Conservation (phyloP, 2,797 vertebrate genomes). For the Danio aesculapii region DNA sequence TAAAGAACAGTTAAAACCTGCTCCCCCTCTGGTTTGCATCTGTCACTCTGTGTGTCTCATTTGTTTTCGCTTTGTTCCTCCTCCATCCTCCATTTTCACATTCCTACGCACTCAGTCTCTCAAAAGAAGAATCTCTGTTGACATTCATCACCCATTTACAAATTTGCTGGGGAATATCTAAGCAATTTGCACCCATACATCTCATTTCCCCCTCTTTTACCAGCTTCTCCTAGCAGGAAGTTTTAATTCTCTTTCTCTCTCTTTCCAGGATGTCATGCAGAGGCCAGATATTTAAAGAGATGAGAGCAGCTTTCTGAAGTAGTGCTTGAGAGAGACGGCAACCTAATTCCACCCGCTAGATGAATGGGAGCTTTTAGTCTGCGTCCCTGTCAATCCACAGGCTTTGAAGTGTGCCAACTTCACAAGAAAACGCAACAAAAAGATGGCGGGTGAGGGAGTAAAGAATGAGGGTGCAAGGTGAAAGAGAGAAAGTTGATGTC, state of each 20-base stretch:
- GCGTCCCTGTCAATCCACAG: slow-evolving; percentile 74
- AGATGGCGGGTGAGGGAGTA: slow-evolving; percentile 54
- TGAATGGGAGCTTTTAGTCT: slow-evolving; percentile 79
- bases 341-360: slow-evolving; percentile 80
- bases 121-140: slow-evolving; percentile 39
- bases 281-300: slow-evolving; percentile 83
- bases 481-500: slow-evolving; percentile 54
- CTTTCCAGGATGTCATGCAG: slow-evolving; percentile 75
- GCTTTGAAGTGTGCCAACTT: slow-evolving; percentile 83
- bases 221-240: slow-evolving; percentile 43
- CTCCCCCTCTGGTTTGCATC: slow-evolving; percentile 14
- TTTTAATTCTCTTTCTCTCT: slow-evolving; percentile 57
- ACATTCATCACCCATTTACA: slow-evolving; percentile 65
- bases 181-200: slow-evolving; percentile 61
- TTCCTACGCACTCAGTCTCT: slow-evolving; percentile 44
- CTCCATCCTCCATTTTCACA: slow-evolving; percentile 24
- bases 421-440: slow-evolving; percentile 73
- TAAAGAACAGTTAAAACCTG: background rate
- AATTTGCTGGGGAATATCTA: slow-evolving; percentile 63
- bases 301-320: slow-evolving; percentile 78
- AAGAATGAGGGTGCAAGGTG: slow-evolving; percentile 49
- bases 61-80: slow-evolving; percentile 28
- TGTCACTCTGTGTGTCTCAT: slow-evolving; percentile 36
- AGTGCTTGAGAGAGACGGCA: slow-evolving; percentile 77
- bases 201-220: slow-evolving; percentile 43